phyloP scores from a whole-genome alignment of 2,888 invertebrate species.

The Dryobotodes eremita region DNA sequence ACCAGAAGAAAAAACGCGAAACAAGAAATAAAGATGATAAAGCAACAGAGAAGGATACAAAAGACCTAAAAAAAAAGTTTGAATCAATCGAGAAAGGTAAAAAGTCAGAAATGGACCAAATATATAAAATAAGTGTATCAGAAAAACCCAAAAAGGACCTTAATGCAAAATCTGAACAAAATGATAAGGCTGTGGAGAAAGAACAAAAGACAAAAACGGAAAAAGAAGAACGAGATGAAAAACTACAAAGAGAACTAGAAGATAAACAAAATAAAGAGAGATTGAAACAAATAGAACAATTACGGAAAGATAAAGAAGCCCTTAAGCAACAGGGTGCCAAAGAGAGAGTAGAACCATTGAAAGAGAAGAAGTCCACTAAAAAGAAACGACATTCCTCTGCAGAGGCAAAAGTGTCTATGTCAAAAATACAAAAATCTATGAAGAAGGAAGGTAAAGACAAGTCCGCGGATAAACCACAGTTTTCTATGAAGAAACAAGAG shows the following conservation, averaged over 20 bases:
- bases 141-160: background rate
- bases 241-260: background rate
- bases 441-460: background rate
- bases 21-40: conserved; percentile 1
- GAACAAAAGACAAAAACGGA: background rate
- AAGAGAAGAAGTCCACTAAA: background rate
- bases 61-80: conserved; percentile 1
- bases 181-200: background rate
- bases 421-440: background rate
- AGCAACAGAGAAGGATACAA: background rate
- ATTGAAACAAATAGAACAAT: background rate
- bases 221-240: background rate
- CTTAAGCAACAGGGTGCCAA: background rate
- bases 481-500: background rate
- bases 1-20: background rate
- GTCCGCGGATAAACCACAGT: background rate
- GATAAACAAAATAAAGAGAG: background rate
- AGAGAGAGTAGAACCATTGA: background rate
- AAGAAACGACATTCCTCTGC: background rate
- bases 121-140: conserved; percentile 17
- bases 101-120: conserved; percentile 36
- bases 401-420: background rate
- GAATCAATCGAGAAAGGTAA: conserved; percentile 15
- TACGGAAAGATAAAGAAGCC: conserved; percentile 22
- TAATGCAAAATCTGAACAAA: conserved; percentile 1